Evolutionary conservation across 2,888 invertebrate species (phyloP).

Genomic region (Trachelus stipa): DNA sequence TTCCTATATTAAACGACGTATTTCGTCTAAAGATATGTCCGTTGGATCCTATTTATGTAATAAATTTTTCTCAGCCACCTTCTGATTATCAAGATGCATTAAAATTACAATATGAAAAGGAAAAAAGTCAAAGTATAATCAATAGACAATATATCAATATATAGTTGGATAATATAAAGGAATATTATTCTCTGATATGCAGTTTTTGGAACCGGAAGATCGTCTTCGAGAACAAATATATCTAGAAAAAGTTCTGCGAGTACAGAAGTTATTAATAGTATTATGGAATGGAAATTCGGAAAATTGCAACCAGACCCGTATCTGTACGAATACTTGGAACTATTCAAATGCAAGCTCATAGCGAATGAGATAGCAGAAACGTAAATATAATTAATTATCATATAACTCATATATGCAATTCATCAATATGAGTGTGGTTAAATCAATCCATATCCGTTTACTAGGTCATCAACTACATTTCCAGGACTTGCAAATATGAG

Average conservation of each 20-base stretch:
- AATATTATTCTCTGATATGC: not conserved
- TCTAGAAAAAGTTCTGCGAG: not conserved
- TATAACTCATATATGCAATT: not conserved
- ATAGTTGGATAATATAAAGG: not conserved
- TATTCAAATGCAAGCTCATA: conserved; percentile 45
- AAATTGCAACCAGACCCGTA: conserved; percentile 46
- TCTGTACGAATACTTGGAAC: conserved; percentile 44
- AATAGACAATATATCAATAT: not conserved
- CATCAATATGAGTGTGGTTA: not conserved
- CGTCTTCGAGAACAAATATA: not conserved
- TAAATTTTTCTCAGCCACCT: conserved; percentile 38
- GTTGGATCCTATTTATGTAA: conserved; percentile 52
- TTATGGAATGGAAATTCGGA: conserved; percentile 45
- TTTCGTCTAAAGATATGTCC: conserved; percentile 52
- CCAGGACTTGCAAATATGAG: conserved; percentile 36
- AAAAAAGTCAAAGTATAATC: not conserved
- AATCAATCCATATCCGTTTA: not conserved
- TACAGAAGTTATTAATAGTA: not conserved
- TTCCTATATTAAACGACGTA: conserved; percentile 55
- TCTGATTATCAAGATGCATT: not conserved
- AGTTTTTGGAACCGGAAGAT: not conserved
- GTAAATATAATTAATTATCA: conserved; percentile 12
- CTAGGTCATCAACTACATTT: not conserved
- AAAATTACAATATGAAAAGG: not conserved
- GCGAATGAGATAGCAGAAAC: conserved; percentile 26